Evolutionary conservation across 2,113 vertebrate species (phyloP).

Genomic region (Chloebia gouldiae): DNA sequence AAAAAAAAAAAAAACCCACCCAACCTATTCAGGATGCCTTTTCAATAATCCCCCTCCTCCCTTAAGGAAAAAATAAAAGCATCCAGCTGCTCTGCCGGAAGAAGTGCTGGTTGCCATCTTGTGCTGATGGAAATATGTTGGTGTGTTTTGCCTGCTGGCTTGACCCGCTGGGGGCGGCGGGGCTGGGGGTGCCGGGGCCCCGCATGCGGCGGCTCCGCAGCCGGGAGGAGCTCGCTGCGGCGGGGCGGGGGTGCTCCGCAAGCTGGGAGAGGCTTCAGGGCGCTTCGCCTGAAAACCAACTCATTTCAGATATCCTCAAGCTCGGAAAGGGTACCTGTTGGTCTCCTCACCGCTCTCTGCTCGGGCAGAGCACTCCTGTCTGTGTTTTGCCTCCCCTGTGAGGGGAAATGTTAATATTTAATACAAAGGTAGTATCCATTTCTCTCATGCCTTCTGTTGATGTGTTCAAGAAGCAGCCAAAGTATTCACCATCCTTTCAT

Average conservation of each 20-base stretch:
- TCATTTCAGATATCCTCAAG: background rate
- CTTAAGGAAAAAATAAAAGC: background rate
- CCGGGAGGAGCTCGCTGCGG: background rate
- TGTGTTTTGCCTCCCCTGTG: background rate
- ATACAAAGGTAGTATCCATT: background rate
- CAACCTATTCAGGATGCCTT: background rate
- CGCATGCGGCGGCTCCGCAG: background rate
- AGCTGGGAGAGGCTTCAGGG: background rate
- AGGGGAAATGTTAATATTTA: background rate
- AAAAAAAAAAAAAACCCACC: background rate
- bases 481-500: background rate
- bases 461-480: background rate
- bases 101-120: conserved; percentile 70
- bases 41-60: background rate
- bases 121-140: conserved; percentile 43
- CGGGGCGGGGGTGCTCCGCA: background rate
- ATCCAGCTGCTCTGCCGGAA: background rate
- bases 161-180: background rate
- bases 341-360: background rate
- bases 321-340: conserved; percentile 37
- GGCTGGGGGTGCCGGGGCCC: background rate
- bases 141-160: background rate
- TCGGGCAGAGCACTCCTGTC: rapidly evolving
- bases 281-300: background rate
- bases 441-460: background rate